Percentiles rank a stretch among this genome's conserved stretches.
Evolutionary conservation across 2,797 vertebrate genomes (phyloP).

Genomic region (Microhierax caerulescens): DNA sequence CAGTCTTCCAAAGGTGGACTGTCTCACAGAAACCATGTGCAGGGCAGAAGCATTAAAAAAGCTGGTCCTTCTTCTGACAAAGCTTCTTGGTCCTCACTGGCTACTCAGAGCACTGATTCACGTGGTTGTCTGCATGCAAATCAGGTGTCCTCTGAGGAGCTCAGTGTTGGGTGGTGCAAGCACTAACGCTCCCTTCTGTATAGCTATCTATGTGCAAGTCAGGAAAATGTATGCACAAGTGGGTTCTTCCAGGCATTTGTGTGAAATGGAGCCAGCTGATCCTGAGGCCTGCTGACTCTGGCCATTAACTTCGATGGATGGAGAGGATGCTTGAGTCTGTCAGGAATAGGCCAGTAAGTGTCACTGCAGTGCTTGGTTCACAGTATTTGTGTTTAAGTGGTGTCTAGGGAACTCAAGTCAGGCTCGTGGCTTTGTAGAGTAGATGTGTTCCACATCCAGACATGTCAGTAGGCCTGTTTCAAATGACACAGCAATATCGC

Average conservation of each 20-base stretch:
- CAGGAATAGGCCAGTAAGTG: not conserved
- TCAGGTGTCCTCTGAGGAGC: not conserved
- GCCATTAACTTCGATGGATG: not conserved
- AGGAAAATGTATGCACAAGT: not conserved
- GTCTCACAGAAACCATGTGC: not conserved
- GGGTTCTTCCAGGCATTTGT: not conserved
- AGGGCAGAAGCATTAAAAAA: not conserved
- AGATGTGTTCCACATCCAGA: not conserved
- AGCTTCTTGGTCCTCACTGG: not conserved
- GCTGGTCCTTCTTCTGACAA: not conserved
- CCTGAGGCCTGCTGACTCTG: not conserved
- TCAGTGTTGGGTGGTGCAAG: not conserved
- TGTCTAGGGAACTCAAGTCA: not conserved
- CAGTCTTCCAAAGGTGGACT: not conserved
- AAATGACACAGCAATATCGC: not conserved
- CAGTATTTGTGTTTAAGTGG: not conserved
- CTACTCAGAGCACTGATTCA: not conserved
- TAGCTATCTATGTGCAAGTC: not conserved
- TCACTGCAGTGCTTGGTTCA: not conserved
- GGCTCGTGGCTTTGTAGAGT: not conserved
- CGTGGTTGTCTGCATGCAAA: fast-evolving
- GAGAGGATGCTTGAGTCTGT: not conserved
- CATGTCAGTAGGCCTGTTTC: not conserved
- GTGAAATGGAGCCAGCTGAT: not conserved
- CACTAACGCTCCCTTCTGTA: not conserved